Percentiles rank a stretch among this genome's conserved stretches.
These are phyloP conservation scores for Yasuhikotakia modesta DNA, from an alignment of 2,797 vertebrate species.

Conservation along the genomic window DNA sequence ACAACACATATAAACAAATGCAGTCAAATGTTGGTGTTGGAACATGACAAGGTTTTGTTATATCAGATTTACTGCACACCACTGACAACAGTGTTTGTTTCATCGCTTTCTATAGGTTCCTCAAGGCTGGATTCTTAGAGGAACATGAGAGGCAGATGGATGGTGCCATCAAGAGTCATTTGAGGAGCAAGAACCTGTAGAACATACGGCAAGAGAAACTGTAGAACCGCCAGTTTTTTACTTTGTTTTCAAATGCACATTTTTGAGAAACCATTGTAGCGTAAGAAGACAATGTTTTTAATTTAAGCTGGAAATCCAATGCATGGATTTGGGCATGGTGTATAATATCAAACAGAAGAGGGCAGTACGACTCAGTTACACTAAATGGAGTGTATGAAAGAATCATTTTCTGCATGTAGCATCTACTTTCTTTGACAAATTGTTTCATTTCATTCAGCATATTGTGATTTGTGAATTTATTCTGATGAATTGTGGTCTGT, in stretches of 20 bases:
- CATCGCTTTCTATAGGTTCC: slow-evolving; percentile 73
- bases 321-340: neutral
- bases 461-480: slow-evolving; percentile 3
- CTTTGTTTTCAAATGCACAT: neutral
- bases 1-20: neutral
- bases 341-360: slow-evolving; percentile 56
- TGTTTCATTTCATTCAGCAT: neutral
- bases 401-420: neutral
- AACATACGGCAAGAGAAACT: slow-evolving; percentile 60
- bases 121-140: slow-evolving; percentile 77
- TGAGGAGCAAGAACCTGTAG: slow-evolving; percentile 33
- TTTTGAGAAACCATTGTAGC: too few relatives aligned
- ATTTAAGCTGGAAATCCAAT: neutral
- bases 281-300: neutral
- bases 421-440: neutral
- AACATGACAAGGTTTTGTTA: neutral
- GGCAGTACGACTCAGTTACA: slow-evolving; percentile 61
- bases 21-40: neutral
- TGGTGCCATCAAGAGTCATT: slow-evolving; percentile 56
- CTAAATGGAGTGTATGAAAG: neutral
- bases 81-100: neutral
- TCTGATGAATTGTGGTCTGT: neutral
- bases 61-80: neutral
- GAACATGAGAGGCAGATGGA: slow-evolving; percentile 84
- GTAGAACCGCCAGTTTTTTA: neutral